These are phyloP conservation scores for Listronotus bonariensis DNA, from an alignment of 1,140 invertebrate species.

Conservation along the genomic window DNA sequence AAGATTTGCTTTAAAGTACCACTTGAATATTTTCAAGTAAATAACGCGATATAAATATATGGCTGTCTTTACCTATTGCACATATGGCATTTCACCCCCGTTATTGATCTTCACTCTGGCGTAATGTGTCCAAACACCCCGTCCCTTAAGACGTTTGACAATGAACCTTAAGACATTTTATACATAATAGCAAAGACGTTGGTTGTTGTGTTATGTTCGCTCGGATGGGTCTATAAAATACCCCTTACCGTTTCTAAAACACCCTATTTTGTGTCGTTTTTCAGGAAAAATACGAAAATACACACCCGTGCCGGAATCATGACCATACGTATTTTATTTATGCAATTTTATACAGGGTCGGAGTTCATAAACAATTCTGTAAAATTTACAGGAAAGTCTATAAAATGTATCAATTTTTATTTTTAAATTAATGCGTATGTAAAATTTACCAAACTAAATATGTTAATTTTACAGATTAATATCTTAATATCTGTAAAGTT, in stretches of 20 bases:
- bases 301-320: conserved; percentile 10
- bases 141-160: conserved; percentile 27
- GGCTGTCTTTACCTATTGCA: conserved; percentile 10
- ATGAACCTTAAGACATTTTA: conserved; percentile 26
- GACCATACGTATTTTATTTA: conserved; percentile 1
- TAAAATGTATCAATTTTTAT: too few relatives aligned
- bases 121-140: conserved; percentile 30
- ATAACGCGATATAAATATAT: conserved; percentile 31
- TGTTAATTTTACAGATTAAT: too few relatives aligned
- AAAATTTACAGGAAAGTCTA: too few relatives aligned
- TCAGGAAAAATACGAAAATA: conserved; percentile 4
- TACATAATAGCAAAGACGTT: conserved; percentile 32
- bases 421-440: too few relatives aligned
- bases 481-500: too few relatives aligned
- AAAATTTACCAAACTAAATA: too few relatives aligned
- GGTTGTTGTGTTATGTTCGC: conserved; percentile 22
- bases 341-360: not conserved
- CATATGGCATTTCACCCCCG: conserved; percentile 18
- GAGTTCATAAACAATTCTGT: too few relatives aligned
- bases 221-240: conserved; percentile 18
- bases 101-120: conserved; percentile 22
- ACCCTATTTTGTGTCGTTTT: conserved; percentile 20
- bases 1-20: conserved; percentile 3
- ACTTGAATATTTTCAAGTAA: conserved; percentile 18
- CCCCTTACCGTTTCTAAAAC: conserved; percentile 5